Percentiles rank a stretch among this genome's conserved stretches.
Evolutionary conservation across 2,888 invertebrate species (phyloP).

Genomic region (Harpagoxenus sublaevis): DNA sequence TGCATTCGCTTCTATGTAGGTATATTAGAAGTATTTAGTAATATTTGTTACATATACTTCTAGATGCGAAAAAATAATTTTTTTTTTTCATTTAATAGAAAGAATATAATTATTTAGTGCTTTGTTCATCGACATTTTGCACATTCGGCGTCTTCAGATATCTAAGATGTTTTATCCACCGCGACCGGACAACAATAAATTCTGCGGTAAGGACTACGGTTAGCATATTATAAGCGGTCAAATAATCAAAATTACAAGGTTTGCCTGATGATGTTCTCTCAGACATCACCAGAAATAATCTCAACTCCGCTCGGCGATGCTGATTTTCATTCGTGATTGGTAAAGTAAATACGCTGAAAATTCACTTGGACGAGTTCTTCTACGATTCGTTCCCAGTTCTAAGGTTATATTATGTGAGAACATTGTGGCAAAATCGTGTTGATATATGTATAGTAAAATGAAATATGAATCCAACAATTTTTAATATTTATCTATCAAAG

Average conservation of each 20-base stretch:
- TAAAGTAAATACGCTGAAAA: constrained; percentile 78
- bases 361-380: constrained; percentile 58
- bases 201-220: constrained; percentile 81
- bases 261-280: constrained; percentile 84
- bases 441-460: not conserved
- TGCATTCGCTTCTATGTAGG: not conserved
- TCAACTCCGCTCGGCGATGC: constrained; percentile 68
- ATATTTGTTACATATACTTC: not conserved
- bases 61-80: not conserved
- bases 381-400: constrained; percentile 12
- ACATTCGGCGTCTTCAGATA: constrained; percentile 57
- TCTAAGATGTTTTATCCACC: constrained; percentile 69
- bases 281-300: constrained; percentile 79
- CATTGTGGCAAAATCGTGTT: not conserved
- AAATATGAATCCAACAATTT: not conserved
- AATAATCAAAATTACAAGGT: constrained; percentile 86
- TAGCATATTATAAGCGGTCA: constrained; percentile 84
- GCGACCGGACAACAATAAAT: constrained; percentile 81
- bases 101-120: not conserved
- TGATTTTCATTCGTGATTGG: constrained; percentile 79
- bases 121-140: constrained; percentile 57
- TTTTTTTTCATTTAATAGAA: not conserved
- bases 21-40: not conserved
- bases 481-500: not conserved
- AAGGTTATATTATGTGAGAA: not conserved